These are phyloP conservation scores for Oryzias celebensis DNA, from an alignment of 2,113 vertebrate genomes.

Conservation along the genomic window DNA sequence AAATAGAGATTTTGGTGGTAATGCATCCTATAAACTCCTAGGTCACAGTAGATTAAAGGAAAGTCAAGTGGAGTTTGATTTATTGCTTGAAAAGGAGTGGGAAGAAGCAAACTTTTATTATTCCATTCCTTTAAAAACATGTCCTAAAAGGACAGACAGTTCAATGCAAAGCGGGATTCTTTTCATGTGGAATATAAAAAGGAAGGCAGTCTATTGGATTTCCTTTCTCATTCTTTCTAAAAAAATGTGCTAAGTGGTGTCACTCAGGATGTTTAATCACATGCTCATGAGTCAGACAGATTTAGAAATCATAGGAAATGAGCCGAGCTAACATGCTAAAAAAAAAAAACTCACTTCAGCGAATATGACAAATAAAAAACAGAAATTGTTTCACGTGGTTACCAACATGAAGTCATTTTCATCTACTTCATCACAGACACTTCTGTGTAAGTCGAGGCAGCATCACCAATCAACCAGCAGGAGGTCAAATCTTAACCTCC, in stretches of 20 bases:
- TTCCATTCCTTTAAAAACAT: no score
- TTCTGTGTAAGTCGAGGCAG: constrained; percentile 14
- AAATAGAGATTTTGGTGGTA: no score
- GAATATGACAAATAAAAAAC: not conserved
- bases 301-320: not conserved
- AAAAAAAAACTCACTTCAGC: not conserved
- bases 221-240: not conserved
- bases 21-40: no score
- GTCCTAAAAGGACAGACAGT: no score
- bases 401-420: no score
- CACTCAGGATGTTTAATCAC: constrained; percentile 10
- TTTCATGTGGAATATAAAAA: no score
- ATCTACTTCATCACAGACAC: constrained; percentile 19
- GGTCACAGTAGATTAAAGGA: no score
- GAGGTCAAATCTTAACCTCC: constrained; percentile 4
- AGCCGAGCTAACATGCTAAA: not conserved
- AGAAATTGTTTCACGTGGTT: no score
- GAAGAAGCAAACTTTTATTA: no score
- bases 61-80: no score
- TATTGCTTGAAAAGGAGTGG: no score
- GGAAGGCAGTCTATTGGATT: not conserved
- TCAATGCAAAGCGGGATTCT: no score
- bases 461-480: constrained; percentile 69
- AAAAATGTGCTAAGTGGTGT: not conserved
- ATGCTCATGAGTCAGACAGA: not conserved